Base-by-base conservation (phyloP, 2,797 vertebrate genomes). In the Lutjanus campechanus region DNA sequence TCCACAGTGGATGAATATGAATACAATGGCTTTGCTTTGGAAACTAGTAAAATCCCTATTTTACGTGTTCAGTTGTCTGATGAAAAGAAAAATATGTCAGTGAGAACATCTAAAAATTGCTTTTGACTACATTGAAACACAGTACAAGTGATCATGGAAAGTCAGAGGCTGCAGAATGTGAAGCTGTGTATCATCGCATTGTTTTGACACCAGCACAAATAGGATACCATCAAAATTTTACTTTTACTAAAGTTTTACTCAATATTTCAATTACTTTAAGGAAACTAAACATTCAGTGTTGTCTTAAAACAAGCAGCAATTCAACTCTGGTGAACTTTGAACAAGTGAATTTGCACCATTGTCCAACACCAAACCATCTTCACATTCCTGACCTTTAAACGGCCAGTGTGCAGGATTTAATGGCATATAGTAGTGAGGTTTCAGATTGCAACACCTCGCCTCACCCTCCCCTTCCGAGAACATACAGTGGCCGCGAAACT, bases 101-200 rank as follows among this genome's bases (percentile, higher is more conserved):
- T 25, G n/a, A 40, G 44, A 20, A 44, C 36, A 13, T 64, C 11
- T 20, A 68, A 63, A 64, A 22, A 17, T 8, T 73, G 55, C 25
- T 20, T 72, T 50, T 17, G 20, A n/a, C 49, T 55, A 13, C 29
- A 44, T n/a, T 76, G 47, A 49, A 60, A 59, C 19, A 47, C 54
- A 55, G 12, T 9, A 22, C 22, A 20, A 36, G 9, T 5, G 9
- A 58, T 44, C 36, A 29, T 29, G 43, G 19, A 20, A 9, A 44
- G 5, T 2, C 11, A 44, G 53, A 59, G 11, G 43, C 5, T 59
- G 54, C 29, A 47, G 9, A 65, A 43, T 1, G 1, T n/a, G 5
- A 43, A 53, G 40, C 16, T 11, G 60, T 22, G 47, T 17, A 43
- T 17, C 3, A n/a, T 44, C 36, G 19, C 2, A 40, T 13, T 12